Evolutionary conservation across 1,140 invertebrate genomes (phyloP).

Genomic region (Scaptodrosophila lebanonensis): DNA sequence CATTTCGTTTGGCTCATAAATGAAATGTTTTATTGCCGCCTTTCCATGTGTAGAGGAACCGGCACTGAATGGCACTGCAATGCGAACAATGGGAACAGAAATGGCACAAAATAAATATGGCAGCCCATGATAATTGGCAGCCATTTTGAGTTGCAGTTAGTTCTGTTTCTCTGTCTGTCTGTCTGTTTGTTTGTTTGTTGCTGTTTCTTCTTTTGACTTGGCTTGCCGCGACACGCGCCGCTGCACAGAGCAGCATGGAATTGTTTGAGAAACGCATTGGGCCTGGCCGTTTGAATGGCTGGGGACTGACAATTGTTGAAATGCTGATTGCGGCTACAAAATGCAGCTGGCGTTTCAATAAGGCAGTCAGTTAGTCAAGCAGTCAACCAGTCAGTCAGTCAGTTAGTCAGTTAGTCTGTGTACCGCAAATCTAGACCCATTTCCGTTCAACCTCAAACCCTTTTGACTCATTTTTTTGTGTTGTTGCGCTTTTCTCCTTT

Average conservation of each 20-base stretch:
- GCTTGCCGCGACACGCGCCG: conserved; percentile 54
- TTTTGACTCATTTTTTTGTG: conserved; percentile 26
- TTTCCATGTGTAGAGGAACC: conserved; percentile 32
- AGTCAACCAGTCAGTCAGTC: no score
- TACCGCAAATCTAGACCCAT: conserved; percentile 43
- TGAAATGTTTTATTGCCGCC: conserved; percentile 68
- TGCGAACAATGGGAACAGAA: not conserved
- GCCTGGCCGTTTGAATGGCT: no score
- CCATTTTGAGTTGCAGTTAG: conserved; percentile 59
- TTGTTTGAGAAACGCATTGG: no score
- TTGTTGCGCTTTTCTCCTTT: conserved; percentile 12
- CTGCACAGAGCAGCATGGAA: conserved; percentile 18
- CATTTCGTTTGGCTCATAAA: conserved; percentile 43
- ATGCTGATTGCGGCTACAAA: conserved; percentile 61
- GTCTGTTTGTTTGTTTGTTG: conserved; percentile 22
- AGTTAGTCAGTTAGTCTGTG: no score
- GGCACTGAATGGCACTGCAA: not conserved
- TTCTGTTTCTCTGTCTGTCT: conserved; percentile 27
- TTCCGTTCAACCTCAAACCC: conserved; percentile 34
- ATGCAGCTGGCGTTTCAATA: not conserved
- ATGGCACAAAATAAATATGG: conserved; percentile 57
- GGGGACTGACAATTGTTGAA: conserved; percentile 60
- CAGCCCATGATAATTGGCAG: conserved; percentile 62
- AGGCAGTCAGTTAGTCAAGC: no score
- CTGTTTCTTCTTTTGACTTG: conserved; percentile 22